Base-by-base conservation (phyloP, 1,140 invertebrate genomes). In the Drosophila bifasciata region DNA sequence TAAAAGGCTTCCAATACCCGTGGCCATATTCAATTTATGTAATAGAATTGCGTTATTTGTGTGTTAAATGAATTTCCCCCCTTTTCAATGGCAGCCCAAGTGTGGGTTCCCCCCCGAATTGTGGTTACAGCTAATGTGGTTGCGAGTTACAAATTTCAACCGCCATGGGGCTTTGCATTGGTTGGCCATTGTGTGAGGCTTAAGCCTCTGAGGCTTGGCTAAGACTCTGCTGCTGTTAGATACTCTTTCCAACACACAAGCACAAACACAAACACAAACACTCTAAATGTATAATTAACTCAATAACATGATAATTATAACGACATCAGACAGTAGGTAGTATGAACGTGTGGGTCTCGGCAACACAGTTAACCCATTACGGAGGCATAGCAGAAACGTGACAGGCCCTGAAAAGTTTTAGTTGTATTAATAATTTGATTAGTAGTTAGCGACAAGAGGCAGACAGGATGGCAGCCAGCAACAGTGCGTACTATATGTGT, bases 351-450 rank as follows among this genome's bases (percentile, higher is more conserved):
- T 41, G 46, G 53, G 70, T n/a, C 51, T 43, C n/a, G 28, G 40
- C 59, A 85, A 86, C 81, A 86, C 57, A 62, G 58, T 77, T 77
- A 57, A 56, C 39, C 73, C 77, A 85, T 85, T 85, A 85, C 15
- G 8, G 41, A 36, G 9, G 21, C 48, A 19, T 23, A 32, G 45
- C 56, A 9, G 48, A 25, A 43, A 75, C 59, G 76, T 76, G 63
- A 80, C 77, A 84, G 75, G 72, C 61, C 57, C 46, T 66, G 17
- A 58, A 77, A 85, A 77, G 43, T 86, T 85, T 73, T 50, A 52
- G 60, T 50, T 59, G 52, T 86, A 81, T 86, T 62, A 80, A 86
- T 85, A 86, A 85, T 85, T 80, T 74, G 81, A 77, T 85, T 86
- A 85, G 80, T 86, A 70, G 56, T 72, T 49, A 62, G 41, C 36